A percentile compares a stretch with the other conserved stretches of the same genome.
Conservation (phyloP, 1,140 invertebrate genomes). For the Anoplolepis gracilipes region DNA sequence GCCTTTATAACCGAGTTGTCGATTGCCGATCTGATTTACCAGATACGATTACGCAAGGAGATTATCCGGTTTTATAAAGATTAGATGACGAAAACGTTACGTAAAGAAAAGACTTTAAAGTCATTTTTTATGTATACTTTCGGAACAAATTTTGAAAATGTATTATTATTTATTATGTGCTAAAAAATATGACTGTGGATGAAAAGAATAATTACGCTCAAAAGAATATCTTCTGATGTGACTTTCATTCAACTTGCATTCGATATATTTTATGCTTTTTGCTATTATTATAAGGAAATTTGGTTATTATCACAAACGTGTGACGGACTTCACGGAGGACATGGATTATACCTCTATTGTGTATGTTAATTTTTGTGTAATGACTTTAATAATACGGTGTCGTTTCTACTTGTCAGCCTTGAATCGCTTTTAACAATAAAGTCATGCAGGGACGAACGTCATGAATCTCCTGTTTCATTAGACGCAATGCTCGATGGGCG, state of each 20-base stretch:
- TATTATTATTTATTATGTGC: slow-evolving; percentile 5
- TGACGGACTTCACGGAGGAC: neutral
- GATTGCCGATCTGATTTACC: neutral
- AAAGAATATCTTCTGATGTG: neutral
- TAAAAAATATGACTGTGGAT: neutral
- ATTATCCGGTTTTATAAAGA: neutral
- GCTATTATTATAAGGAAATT: neutral
- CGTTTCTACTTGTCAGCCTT: slow-evolving; percentile 48
- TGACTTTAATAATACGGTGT: slow-evolving; percentile 35
- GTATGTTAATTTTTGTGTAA: slow-evolving; percentile 32
- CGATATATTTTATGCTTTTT: neutral
- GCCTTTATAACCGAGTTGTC: slow-evolving; percentile 11
- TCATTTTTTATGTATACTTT: neutral
- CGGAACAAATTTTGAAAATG: neutral
- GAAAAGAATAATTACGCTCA: neutral
- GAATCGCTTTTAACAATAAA: slow-evolving; percentile 58
- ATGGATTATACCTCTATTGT: slow-evolving; percentile 4
- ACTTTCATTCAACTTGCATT: neutral
- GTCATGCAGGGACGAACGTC: slow-evolving; percentile 27
- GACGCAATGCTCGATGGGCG: neutral
- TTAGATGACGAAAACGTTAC: neutral
- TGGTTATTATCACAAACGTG: neutral
- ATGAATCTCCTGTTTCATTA: slow-evolving; percentile 26
- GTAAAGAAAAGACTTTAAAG: neutral
- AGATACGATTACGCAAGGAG: neutral